Percentiles rank a stretch among this genome's conserved stretches.
These are phyloP conservation scores for Neoascia interrupta DNA, from an alignment of 2,888 invertebrate genomes.

Conservation along the genomic window DNA sequence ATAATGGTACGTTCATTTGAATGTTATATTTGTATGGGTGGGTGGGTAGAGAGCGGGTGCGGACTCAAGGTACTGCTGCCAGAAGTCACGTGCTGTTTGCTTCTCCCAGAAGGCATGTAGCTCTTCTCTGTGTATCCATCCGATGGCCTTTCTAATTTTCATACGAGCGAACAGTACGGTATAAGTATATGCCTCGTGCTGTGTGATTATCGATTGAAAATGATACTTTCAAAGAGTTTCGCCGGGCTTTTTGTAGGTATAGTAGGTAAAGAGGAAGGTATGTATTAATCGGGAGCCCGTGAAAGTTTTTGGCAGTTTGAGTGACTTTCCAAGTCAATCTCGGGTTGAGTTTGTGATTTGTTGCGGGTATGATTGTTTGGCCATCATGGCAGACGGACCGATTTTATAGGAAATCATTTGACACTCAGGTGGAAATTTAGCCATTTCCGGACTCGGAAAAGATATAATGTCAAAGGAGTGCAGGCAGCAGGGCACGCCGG, in stretches of 20 bases:
- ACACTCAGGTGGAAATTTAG: no score
- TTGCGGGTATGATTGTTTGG: no score
- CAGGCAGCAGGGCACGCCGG: no score
- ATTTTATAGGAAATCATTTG: no score
- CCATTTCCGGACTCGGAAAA: no score
- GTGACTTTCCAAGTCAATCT: no score
- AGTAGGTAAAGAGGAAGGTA: not conserved
- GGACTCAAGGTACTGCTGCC: not conserved
- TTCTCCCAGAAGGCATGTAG: not conserved
- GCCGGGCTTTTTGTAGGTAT: not conserved
- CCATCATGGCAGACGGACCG: no score
- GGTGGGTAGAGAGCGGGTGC: not conserved
- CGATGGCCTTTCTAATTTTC: slow-evolving; percentile 22
- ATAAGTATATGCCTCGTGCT: not conserved
- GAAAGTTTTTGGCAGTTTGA: slow-evolving; percentile 23
- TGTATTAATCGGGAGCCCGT: not conserved
- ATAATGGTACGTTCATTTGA: slow-evolving; percentile 3
- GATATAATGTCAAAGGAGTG: no score
- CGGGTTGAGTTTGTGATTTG: no score
- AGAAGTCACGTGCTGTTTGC: slow-evolving; percentile 11
- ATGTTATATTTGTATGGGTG: slow-evolving; percentile 12
- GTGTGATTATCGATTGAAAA: slow-evolving; percentile 12
- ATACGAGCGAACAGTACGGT: not conserved
- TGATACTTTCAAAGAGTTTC: not conserved
- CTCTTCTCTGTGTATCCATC: not conserved